Evolutionary conservation across 1,140 invertebrate species (phyloP).

Genomic region (Nixonia krombeini): DNA sequence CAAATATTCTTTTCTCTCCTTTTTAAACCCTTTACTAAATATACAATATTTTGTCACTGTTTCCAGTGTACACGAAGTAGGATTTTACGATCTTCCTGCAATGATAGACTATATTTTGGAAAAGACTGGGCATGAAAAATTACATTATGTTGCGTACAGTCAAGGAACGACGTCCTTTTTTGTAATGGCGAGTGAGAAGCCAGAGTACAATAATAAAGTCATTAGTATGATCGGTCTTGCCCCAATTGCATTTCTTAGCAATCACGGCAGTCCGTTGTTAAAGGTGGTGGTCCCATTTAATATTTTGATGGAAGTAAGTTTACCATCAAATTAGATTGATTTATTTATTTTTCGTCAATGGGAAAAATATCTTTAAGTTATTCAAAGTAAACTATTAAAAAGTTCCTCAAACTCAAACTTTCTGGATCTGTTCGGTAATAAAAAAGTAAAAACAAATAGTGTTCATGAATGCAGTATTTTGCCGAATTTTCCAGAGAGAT

Average conservation of each 20-base stretch:
- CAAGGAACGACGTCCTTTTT: constrained; percentile 70
- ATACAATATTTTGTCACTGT: too few species aligned
- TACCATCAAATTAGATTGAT: not conserved
- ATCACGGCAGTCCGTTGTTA: constrained; percentile 64
- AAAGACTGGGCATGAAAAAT: constrained; percentile 66
- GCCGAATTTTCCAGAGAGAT: too few species aligned
- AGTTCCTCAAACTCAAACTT: too few species aligned
- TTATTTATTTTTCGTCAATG: too few species aligned
- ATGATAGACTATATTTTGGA: constrained; percentile 75
- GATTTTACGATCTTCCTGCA: constrained; percentile 73
- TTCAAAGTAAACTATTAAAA: too few species aligned
- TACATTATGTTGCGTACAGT: constrained; percentile 76
- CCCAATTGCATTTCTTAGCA: constrained; percentile 73
- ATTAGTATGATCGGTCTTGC: constrained; percentile 76
- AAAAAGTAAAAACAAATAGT: too few species aligned
- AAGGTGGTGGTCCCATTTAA: constrained; percentile 59
- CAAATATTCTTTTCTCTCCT: constrained; percentile 15
- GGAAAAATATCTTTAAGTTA: too few species aligned
- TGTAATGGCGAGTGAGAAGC: constrained; percentile 76
- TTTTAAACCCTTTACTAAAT: not conserved
- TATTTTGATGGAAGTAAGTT: constrained; percentile 61
- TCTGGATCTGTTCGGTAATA: too few species aligned
- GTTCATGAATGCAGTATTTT: too few species aligned
- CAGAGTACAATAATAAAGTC: constrained; percentile 79
- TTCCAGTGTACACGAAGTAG: constrained; percentile 73